Base-by-base conservation (phyloP, 2,113 vertebrate genomes). In the Anthoscopus minutus region DNA sequence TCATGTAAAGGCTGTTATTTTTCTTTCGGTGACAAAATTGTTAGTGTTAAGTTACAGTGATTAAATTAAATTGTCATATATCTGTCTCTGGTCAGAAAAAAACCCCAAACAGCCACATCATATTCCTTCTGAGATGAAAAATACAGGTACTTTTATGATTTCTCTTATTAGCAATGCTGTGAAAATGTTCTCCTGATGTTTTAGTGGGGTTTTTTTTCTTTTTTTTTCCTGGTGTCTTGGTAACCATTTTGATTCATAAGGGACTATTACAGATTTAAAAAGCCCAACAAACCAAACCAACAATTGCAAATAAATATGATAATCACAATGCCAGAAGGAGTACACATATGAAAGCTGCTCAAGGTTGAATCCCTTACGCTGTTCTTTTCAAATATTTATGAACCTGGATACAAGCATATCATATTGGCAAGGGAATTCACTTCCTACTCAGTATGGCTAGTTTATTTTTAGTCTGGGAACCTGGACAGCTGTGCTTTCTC, bases 381-480 rank as follows among this genome's bases (percentile, higher is more conserved):
- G 20, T 84, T 81, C 33, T 81, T 45, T 89, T 91, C 71, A 70
- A 91, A 30, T 74, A 76, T 50, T 87, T 92, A 85, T 44, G 60
- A 92, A 94, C 71, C 57, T 88, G 69, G 42, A 71, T 21, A 65
- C 7, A 92, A 91, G 56, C 50, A 50, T 60, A 40, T 45, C 13
- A 21, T 38, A 61, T 17, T 80, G 66, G 65, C 45, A 57, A 65
- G 42, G 45, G 48, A 84, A 21, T 19, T 81, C 44, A 45, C 45
- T 89, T 96, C 73, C 81, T 89, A 81, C 84, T 94, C 28, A 48
- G 0, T 37, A 44, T 37, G 48, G 10, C 25, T 80, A 69, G 73
- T 81, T 96, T 96, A 93, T 96, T 94, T 96, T 95, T 79, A 91
- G 94, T 79, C 73, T 94, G 93, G 78, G 78, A 97, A 91, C 62